These are phyloP conservation scores for Diorhabda elongata DNA, from an alignment of 1,140 invertebrate species.

Conservation along the genomic window DNA sequence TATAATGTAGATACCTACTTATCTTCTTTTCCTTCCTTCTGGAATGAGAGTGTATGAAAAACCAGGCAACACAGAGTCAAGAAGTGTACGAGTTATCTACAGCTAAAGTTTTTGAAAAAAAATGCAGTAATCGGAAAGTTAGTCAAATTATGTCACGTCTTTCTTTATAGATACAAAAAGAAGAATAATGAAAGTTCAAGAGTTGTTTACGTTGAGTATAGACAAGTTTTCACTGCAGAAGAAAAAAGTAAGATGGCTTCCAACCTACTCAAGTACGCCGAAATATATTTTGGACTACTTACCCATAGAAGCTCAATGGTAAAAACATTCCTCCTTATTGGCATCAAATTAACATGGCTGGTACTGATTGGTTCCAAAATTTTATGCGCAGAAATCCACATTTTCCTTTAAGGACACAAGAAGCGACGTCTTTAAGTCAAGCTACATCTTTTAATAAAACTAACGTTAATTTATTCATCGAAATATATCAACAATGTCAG, in stretches of 20 bases:
- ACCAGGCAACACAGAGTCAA: too few species aligned
- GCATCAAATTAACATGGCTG: constrained; percentile 30
- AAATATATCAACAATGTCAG: constrained; percentile 8
- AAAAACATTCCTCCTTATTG: constrained; percentile 29
- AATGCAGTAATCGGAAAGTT: too few species aligned
- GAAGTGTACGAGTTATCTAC: too few species aligned
- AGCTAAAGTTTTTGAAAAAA: too few species aligned
- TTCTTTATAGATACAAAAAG: not conserved
- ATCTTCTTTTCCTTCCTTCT: too few species aligned
- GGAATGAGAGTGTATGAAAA: too few species aligned
- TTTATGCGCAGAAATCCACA: constrained; percentile 32
- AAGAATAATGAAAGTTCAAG: not conserved
- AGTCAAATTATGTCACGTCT: too few species aligned
- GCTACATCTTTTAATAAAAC: constrained; percentile 21
- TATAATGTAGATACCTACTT: too few species aligned
- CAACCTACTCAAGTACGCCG: not conserved
- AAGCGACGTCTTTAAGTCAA: constrained; percentile 24
- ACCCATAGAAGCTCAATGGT: not conserved
- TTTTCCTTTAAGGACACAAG: constrained; percentile 33
- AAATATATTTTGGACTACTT: not conserved
- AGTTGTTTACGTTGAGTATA: not conserved
- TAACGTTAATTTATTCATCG: constrained; percentile 17
- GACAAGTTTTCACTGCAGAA: not conserved
- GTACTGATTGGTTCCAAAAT: constrained; percentile 31
- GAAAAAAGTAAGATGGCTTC: not conserved